Evolutionary conservation across 2,113 vertebrate species (phyloP).

Genomic region (Morone saxatilis): DNA sequence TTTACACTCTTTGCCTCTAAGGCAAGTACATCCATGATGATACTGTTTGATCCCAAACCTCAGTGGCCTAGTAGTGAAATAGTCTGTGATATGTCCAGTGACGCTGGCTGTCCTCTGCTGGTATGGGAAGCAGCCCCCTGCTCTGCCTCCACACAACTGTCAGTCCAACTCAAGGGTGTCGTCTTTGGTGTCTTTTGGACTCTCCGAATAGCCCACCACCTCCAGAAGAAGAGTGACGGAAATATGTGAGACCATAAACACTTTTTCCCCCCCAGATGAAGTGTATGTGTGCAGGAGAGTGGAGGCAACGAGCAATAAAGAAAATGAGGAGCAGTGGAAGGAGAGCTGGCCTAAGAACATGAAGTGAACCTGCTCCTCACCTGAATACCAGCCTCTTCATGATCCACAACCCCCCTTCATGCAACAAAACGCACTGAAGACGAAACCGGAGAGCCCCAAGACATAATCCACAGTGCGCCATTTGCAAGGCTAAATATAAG

Average conservation of each 20-base stretch:
- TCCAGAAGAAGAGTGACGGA: constrained; percentile 37
- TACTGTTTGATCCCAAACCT: constrained; percentile 58
- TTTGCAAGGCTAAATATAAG: constrained; percentile 87
- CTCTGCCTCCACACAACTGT: constrained; percentile 35
- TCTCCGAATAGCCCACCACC: constrained; percentile 58
- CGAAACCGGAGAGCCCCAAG: constrained; percentile 84
- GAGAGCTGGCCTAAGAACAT: constrained; percentile 39
- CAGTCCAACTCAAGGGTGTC: constrained; percentile 47
- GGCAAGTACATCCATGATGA: constrained; percentile 85
- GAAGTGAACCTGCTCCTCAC: constrained; percentile 67
- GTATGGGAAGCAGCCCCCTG: constrained; percentile 34
- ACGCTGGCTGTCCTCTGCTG: constrained; percentile 34
- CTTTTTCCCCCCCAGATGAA: neutral
- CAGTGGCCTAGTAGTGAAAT: constrained; percentile 24
- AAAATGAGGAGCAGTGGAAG: constrained; percentile 11
- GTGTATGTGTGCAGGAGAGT: neutral
- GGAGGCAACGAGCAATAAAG: neutral
- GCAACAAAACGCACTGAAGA: constrained; percentile 80
- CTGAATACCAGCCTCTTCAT: constrained; percentile 65
- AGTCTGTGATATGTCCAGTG: constrained; percentile 35
- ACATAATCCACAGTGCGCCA: constrained; percentile 83
- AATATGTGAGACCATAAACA: constrained; percentile 48
- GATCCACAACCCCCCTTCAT: constrained; percentile 58
- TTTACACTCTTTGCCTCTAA: constrained; percentile 83
- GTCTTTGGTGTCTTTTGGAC: constrained; percentile 49